A percentile compares a stretch with the other conserved stretches of the same genome.
Conservation (phyloP, 2,113 vertebrate genomes). For the Chloropsis cyanopogon region DNA sequence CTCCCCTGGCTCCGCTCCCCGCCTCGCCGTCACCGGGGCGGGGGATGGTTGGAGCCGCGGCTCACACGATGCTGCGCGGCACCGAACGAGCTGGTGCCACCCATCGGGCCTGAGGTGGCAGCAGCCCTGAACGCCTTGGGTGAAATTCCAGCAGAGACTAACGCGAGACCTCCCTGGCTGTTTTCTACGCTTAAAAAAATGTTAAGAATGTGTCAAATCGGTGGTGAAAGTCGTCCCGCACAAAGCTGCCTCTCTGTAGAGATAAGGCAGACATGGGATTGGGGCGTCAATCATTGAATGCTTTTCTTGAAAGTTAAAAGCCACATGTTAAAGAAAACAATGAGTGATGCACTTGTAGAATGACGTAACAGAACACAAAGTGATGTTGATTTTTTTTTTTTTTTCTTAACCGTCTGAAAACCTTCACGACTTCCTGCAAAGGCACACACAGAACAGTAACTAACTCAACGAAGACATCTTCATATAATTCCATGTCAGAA, state of each 20-base stretch:
- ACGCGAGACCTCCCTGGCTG: not conserved
- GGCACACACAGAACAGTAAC: not conserved
- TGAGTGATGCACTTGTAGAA: not conserved
- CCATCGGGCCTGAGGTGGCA: not conserved
- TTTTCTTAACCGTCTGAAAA: not conserved
- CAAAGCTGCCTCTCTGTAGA: not conserved
- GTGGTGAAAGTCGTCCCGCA: not conserved
- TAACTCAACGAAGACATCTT: not conserved
- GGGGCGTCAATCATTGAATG: not conserved
- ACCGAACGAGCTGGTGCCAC: accelerated
- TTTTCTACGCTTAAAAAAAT: not conserved
- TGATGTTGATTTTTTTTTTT: not conserved
- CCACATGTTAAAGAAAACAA: not conserved
- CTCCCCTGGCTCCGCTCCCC: not conserved
- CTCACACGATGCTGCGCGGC: accelerated
- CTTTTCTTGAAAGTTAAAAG: not conserved
- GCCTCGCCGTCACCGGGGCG: too few relatives aligned
- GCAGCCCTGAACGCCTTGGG: not conserved
- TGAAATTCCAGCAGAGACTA: not conserved
- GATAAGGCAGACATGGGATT: not conserved
- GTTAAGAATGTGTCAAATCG: not conserved
- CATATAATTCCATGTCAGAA: not conserved
- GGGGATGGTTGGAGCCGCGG: too few relatives aligned
- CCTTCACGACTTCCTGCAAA: not conserved
- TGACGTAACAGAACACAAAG: not conserved